phyloP scores from a whole-genome alignment of 2,888 invertebrate genomes.

The Agrochola litura region DNA sequence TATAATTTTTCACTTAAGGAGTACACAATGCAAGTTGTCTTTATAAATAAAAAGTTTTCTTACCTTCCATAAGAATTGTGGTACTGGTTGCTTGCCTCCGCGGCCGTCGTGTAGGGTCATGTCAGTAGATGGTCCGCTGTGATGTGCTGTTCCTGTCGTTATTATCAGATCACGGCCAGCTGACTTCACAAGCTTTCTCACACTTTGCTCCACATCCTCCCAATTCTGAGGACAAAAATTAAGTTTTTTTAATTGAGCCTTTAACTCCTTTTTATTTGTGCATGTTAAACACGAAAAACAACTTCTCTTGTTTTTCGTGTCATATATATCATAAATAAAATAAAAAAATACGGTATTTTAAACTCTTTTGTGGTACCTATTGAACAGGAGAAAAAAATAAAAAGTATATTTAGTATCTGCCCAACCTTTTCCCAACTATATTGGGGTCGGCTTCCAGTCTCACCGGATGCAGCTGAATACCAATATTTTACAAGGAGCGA shows the following conservation, averaged over 20 bases:
- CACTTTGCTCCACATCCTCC: constrained; percentile 74
- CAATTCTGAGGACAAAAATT: constrained; percentile 72
- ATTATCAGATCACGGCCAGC: constrained; percentile 64
- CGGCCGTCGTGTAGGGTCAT: constrained; percentile 51
- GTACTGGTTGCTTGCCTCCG: constrained; percentile 62
- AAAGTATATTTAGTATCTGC: neutral
- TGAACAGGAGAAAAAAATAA: neutral
- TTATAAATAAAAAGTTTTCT: neutral
- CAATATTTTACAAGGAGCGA: no score
- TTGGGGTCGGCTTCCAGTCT: no score
- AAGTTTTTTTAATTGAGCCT: neutral
- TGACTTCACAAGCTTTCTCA: constrained; percentile 69
- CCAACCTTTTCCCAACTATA: no score
- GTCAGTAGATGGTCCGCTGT: neutral
- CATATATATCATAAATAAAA: neutral
- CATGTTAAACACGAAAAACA: neutral
- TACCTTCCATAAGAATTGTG: constrained; percentile 81
- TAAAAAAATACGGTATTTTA: neutral
- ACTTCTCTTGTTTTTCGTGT: no score
- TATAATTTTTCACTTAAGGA: neutral
- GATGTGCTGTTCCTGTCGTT: constrained; percentile 73
- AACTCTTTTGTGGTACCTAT: neutral
- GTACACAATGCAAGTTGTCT: neutral
- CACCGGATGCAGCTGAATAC: no score
- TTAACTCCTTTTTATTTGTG: neutral